A percentile compares a stretch with the other conserved stretches of the same genome.
These are phyloP conservation scores for Crossaster papposus DNA, from an alignment of 53 echinoderm and acorn worm species.

Conservation along the genomic window DNA sequence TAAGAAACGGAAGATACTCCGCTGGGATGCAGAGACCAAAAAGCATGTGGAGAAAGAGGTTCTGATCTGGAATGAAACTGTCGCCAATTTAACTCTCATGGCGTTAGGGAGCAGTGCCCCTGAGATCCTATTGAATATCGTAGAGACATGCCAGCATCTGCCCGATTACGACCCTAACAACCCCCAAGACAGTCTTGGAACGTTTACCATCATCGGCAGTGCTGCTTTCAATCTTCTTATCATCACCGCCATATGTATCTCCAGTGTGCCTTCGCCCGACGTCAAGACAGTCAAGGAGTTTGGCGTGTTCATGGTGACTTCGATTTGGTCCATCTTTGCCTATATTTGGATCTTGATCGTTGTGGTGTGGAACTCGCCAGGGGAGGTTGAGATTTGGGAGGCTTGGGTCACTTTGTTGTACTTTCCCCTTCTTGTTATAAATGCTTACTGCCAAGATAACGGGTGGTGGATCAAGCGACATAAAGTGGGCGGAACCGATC, in stretches of 20 bases:
- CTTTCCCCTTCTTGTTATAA: conserved; percentile 79
- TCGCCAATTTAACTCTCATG: conserved; percentile 96
- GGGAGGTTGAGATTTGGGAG: conserved; percentile 81
- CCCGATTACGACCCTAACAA: neutral
- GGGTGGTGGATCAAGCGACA: conserved; percentile 88
- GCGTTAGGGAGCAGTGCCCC: conserved; percentile 98
- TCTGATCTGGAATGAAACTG: conserved; percentile 94
- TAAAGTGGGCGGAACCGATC: conserved; percentile 31
- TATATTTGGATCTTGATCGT: conserved; percentile 94
- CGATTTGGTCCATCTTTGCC: conserved; percentile 97
- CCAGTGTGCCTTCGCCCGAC: conserved; percentile 84
- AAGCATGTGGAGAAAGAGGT: conserved; percentile 87
- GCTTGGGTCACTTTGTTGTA: conserved; percentile 91
- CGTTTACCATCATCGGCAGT: conserved; percentile 95
- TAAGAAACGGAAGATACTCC: conserved; percentile 83
- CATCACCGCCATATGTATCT: conserved; percentile 87
- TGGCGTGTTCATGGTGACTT: conserved; percentile 91
- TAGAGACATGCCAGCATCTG: conserved; percentile 71
- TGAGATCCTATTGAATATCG: conserved; percentile 82
- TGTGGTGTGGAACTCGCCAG: conserved; percentile 72
- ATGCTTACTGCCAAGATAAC: conserved; percentile 90
- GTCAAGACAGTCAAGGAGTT: conserved; percentile 86
- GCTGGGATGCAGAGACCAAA: conserved; percentile 83
- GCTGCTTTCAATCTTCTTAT: conserved; percentile 94
- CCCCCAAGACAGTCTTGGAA: conserved; percentile 79